Base-by-base conservation (phyloP, 1,140 invertebrate genomes). In the Acromyrmex charruanus region DNA sequence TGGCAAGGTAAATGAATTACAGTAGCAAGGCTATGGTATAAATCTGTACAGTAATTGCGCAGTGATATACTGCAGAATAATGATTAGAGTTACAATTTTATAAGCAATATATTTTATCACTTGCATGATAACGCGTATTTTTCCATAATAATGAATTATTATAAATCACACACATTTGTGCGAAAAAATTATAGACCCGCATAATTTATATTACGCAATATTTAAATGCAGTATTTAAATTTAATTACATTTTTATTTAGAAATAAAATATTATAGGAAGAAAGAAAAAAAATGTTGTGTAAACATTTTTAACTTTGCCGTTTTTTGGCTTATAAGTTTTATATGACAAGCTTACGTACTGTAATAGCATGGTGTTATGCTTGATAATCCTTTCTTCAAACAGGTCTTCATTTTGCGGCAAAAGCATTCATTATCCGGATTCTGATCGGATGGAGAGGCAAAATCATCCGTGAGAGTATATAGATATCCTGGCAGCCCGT, bases 361-460 rank as follows among this genome's bases (percentile, higher is more conserved):
- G 93, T 97, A 98, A 87, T 97, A 97, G 91, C 97, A 98, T 0
- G 97, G 97, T 0, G 97, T 96, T 0, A 98, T 88, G 85, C 96
- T 96, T 0, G 96, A 96, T 0, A 98, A 89, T 0, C 97, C 97
- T 77, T 95, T 95, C n/a, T 96, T 96, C 12, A 97, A 90, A 75
- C 96, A 97, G 4, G 93, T 93, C 3, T 94, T 89, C 31, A 93
- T 94, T 6, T 96, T 94, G 10, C 91, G 93, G 88, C 97, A 97
- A 44, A 96, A 96, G 85, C 97, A 98, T 5, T 95, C 94, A 51
- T 97, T 97, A 0, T 97, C 95, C 0, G 96, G 94, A 87, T 96
- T 97, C 63, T 94, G 92, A 51, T 95, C 94, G 0, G 95, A 93
- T 2, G 94, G 95, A n/a, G 96, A 96, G 39, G 97, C 96, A 18